Conservation (phyloP, 2,888 invertebrate species). For the Dynastes hyllus region DNA sequence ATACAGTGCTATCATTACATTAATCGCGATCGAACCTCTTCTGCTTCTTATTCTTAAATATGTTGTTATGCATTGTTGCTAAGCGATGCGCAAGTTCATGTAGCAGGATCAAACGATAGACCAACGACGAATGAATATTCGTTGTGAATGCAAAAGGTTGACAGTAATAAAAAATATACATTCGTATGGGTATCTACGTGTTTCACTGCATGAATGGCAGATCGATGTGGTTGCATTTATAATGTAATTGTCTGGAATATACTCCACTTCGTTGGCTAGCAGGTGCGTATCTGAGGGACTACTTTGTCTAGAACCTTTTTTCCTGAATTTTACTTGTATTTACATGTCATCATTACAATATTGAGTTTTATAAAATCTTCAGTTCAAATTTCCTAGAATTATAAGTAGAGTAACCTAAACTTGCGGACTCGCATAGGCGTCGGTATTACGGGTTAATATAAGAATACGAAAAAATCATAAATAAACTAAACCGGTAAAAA, state of each 20-base stretch:
- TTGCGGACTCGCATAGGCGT: no score
- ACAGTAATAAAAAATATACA: background rate
- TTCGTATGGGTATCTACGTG: background rate
- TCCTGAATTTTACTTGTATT: no score
- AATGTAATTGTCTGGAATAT: background rate
- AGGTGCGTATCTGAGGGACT: background rate
- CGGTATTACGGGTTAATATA: no score
- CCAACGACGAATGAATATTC: background rate
- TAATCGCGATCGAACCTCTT: background rate
- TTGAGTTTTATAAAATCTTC: no score
- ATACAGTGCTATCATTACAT: constrained; percentile 4
- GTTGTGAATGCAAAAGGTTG: background rate
- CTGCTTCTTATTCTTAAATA: constrained; percentile 1
- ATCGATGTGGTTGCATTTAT: background rate
- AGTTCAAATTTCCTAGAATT: no score
- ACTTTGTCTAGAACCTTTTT: background rate
- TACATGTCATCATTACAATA: no score
- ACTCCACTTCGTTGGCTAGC: background rate
- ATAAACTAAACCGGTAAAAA: no score
- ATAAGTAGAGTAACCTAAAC: no score
- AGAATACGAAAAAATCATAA: no score
- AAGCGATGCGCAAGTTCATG: background rate
- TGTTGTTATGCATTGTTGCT: background rate
- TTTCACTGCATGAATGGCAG: background rate
- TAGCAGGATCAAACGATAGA: background rate